phyloP scores from a whole-genome alignment of 64 coral and sea anemone genomes.

The Trachythela sp. region DNA sequence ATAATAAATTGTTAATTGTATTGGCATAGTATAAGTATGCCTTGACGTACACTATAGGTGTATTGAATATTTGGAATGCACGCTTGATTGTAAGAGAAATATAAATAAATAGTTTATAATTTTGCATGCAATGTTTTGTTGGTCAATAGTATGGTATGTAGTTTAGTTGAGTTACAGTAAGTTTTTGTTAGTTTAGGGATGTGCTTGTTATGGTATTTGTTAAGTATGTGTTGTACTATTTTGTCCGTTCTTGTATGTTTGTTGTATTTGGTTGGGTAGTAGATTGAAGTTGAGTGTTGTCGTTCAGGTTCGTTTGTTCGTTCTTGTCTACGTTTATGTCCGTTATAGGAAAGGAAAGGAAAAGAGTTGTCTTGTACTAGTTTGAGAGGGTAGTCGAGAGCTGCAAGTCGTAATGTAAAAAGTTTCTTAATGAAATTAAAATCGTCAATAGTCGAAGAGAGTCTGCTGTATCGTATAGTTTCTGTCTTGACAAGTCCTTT shows the following conservation, averaged over 20 bases:
- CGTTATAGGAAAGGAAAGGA: not conserved
- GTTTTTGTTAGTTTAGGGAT: conserved; percentile 20
- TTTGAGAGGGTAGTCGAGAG: conserved; percentile 3
- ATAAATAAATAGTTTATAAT: not conserved
- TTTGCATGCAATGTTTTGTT: not conserved
- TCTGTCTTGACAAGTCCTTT: not conserved
- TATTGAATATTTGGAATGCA: too few relatives aligned
- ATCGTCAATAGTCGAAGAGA: conserved; percentile 9
- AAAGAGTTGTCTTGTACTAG: not conserved
- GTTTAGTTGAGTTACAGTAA: not conserved
- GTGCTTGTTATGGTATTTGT: conserved; percentile 31
- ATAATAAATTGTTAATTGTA: too few relatives aligned
- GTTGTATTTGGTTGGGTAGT: not conserved
- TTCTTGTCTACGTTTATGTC: not conserved
- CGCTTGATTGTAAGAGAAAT: too few relatives aligned
- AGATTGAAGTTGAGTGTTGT: not conserved
- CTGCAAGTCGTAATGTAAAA: not conserved
- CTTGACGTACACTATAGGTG: too few relatives aligned
- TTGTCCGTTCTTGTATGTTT: not conserved
- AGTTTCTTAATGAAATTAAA: conserved; percentile 12
- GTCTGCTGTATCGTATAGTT: conserved; percentile 20
- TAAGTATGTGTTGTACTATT: not conserved
- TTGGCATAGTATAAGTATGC: too few relatives aligned
- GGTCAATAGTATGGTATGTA: not conserved
- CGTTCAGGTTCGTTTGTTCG: not conserved